Base-by-base conservation (phyloP, 2,797 vertebrate genomes). In the Myripristis murdjan region DNA sequence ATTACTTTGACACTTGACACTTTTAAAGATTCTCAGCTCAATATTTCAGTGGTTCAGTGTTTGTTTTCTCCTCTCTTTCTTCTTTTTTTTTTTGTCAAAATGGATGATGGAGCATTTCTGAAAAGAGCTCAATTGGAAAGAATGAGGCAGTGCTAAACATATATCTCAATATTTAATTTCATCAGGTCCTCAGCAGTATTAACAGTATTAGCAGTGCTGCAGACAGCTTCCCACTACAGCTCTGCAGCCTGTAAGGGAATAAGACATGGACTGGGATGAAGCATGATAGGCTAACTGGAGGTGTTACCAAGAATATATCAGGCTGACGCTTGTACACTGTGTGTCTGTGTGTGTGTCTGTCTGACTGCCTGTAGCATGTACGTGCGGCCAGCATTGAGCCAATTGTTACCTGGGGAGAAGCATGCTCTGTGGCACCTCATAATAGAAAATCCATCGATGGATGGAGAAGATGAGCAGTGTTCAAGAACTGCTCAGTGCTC, bases 391-490 rank as follows among this genome's bases (percentile, higher is more conserved):
- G 48, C 5, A 9, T 26, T 22, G 28, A 37, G 53, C 28, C 20
- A 11, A 53, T 22, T 15, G 48, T 24, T 49, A 49, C 20, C 11
- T 12, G 14, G 33, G 2, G 33, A 35, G 33, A 35, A 8, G 33
- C 33, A 16, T n/a, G 9, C 7, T 41, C 12, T 31, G 16, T 26
- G 4, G 52, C 43, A 55, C 5, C 23, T 55, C 14, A 6, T 15
- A 53, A 55, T 16, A 6, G n/a, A 62, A 56, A 66, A 61, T 6
- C 20, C 54, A 39, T 24, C 18, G 41, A 9, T 20, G 47, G 37
- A 26, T 41, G 35, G 24, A 23, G 24, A 43, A 43, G 11, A 60
- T 37, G 57, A 61, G n/a, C 23, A 11, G 5, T 37, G 26, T 59
- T 53, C 20, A 48, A 44, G 31, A 64, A 31, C 24, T 10, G 1